phyloP scores from a whole-genome alignment of 2,888 invertebrate species.

The Hypselothyrea guttata region DNA sequence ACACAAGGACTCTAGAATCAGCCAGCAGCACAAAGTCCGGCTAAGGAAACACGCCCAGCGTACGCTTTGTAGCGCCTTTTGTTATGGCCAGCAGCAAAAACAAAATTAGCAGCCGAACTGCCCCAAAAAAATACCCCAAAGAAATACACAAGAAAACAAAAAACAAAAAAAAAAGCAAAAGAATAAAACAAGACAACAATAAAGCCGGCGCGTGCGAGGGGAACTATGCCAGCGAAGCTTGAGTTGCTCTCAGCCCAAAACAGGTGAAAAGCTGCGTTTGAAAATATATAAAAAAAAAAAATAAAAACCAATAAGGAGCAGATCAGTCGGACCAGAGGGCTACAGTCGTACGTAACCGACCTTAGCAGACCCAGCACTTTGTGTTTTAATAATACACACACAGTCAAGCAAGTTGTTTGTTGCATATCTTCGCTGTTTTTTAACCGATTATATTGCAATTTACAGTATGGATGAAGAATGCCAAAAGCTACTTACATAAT shows the following conservation, averaged over 20 bases:
- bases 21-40: too few species aligned
- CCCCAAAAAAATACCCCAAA: conserved; percentile 11
- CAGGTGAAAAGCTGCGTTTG: neutral
- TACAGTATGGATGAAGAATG: too few species aligned
- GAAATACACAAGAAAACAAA: conserved; percentile 17
- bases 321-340: too few species aligned
- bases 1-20: conserved; percentile 2
- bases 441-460: too few species aligned
- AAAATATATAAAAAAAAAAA: neutral
- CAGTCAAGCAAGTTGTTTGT: too few species aligned
- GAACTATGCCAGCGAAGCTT: conserved; percentile 34
- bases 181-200: conserved; percentile 47
- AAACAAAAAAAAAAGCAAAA: conserved; percentile 29
- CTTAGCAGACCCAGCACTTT: too few species aligned
- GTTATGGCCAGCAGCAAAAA: conserved; percentile 60
- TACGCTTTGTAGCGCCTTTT: conserved; percentile 73
- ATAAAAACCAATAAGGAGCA: too few species aligned
- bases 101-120: conserved; percentile 67
- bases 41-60: conserved; percentile 34
- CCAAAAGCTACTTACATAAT: too few species aligned
- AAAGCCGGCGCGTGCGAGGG: conserved; percentile 15
- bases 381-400: too few species aligned
- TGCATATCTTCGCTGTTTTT: too few species aligned
- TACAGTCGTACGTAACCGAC: too few species aligned
- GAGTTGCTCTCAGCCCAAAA: conserved; percentile 1